A percentile compares a stretch with the other conserved stretches of the same genome.
These are phyloP conservation scores for Argyrosomus japonicus DNA, from an alignment of 2,113 vertebrate genomes.

Conservation along the genomic window DNA sequence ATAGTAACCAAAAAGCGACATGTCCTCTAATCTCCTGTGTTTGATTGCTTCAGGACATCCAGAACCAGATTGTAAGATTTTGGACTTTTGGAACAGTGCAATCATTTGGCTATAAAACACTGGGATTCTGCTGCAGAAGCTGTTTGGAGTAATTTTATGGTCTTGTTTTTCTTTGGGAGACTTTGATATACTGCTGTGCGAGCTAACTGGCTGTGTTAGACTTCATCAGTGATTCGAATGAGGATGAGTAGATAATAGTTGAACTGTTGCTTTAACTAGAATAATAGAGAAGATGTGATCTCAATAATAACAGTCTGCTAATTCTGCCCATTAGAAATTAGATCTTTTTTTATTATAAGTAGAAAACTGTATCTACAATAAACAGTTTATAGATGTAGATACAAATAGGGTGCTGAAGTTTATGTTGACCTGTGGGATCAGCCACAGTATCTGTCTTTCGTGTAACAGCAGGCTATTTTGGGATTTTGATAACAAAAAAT, in stretches of 20 bases:
- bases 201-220: neutral
- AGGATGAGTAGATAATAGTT: neutral
- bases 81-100: slow-evolving; percentile 11
- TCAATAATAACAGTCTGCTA: neutral
- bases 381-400: neutral
- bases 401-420: slow-evolving; percentile 9
- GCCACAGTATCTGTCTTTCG: neutral
- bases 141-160: slow-evolving; percentile 46
- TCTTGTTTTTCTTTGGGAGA: slow-evolving; percentile 35
- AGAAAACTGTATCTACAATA: neutral
- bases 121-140: slow-evolving; percentile 26
- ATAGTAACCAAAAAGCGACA: slow-evolving; percentile 8
- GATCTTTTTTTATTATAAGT: slow-evolving; percentile 5
- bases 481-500: slow-evolving; percentile 12
- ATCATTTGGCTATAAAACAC: slow-evolving; percentile 38
- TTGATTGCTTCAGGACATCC: slow-evolving; percentile 22
- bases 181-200: slow-evolving; percentile 29
- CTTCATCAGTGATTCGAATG: neutral
- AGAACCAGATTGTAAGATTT: slow-evolving; percentile 23
- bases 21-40: neutral
- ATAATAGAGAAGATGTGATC: neutral
- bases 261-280: slow-evolving; percentile 12
- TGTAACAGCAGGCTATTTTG: neutral
- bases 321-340: neutral
- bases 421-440: slow-evolving; percentile 2